A percentile compares a stretch with the other conserved stretches of the same genome.
Conservation (phyloP, 2,113 vertebrate species). For the Myotis lucifugus region DNA sequence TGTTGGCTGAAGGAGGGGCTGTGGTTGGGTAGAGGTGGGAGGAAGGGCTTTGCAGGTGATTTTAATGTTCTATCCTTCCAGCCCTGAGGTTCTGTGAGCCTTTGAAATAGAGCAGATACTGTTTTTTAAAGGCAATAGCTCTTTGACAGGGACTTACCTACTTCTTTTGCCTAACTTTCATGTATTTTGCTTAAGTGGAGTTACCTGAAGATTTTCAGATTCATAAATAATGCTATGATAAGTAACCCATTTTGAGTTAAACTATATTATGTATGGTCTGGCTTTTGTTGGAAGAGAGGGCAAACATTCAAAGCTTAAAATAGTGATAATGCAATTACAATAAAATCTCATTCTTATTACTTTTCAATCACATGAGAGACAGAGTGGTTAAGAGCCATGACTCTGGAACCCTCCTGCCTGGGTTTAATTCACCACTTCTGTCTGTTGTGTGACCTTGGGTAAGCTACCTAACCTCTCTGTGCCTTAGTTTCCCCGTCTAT, state of each 20-base stretch:
- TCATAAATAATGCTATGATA: background rate
- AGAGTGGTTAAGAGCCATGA: background rate
- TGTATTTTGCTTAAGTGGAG: background rate
- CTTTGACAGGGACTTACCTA: background rate
- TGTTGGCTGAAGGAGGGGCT: background rate
- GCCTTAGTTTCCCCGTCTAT: background rate
- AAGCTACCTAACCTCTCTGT: background rate
- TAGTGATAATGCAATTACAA: background rate
- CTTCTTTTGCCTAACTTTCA: background rate
- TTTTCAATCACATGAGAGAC: background rate
- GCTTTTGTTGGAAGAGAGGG: background rate
- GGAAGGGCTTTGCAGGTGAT: background rate
- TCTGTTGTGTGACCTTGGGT: background rate
- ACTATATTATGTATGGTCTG: background rate
- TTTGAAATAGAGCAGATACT: background rate
- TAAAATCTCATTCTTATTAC: background rate
- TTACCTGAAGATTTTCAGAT: conserved; percentile 5
- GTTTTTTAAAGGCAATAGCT: background rate
- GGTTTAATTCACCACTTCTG: background rate
- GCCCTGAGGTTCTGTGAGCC: background rate
- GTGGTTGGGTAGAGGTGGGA: background rate
- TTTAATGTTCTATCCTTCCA: background rate
- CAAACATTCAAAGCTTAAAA: background rate
- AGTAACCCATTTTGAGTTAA: background rate
- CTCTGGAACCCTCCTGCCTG: background rate